Conservation (phyloP, 2,888 invertebrate genomes). For the Diadegma fenestrale region DNA sequence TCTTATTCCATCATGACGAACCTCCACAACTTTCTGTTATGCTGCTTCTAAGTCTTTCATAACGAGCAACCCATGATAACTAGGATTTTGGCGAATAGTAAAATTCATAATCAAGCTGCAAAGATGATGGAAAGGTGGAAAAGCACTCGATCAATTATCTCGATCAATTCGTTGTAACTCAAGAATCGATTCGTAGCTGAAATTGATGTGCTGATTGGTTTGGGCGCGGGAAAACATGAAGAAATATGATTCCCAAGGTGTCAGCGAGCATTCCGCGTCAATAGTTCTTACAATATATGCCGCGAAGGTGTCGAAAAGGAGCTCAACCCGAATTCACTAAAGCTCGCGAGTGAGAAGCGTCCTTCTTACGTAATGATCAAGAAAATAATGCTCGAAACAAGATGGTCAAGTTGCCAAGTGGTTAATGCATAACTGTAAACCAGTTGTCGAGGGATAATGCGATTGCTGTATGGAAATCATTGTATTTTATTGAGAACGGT, state of each 20-base stretch:
- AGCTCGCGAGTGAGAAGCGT: conserved; percentile 29
- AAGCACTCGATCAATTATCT: background rate
- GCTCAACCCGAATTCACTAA: conserved; percentile 27
- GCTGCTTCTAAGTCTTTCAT: background rate
- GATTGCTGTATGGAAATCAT: conserved; percentile 79
- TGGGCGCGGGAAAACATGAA: background rate
- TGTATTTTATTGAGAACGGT: conserved; percentile 76
- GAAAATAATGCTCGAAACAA: conserved; percentile 48
- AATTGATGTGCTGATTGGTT: background rate
- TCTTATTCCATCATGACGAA: background rate
- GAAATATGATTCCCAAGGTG: background rate
- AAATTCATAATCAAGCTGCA: background rate
- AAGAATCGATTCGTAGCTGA: background rate
- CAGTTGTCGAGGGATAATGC: conserved; percentile 77
- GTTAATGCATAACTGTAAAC: conserved; percentile 77
- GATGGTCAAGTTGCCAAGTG: conserved; percentile 67
- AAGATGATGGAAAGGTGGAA: background rate
- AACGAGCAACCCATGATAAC: background rate
- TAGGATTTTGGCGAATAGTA: background rate
- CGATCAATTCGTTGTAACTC: too few relatives aligned
- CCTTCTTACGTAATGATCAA: conserved; percentile 59
- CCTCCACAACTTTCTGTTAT: background rate
- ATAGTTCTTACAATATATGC: conserved; percentile 21
- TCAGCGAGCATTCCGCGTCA: conserved; percentile 23
- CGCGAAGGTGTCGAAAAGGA: conserved; percentile 33